These are phyloP conservation scores for Pangasianodon gigas DNA, from an alignment of 2,113 vertebrate genomes.

Conservation along the genomic window DNA sequence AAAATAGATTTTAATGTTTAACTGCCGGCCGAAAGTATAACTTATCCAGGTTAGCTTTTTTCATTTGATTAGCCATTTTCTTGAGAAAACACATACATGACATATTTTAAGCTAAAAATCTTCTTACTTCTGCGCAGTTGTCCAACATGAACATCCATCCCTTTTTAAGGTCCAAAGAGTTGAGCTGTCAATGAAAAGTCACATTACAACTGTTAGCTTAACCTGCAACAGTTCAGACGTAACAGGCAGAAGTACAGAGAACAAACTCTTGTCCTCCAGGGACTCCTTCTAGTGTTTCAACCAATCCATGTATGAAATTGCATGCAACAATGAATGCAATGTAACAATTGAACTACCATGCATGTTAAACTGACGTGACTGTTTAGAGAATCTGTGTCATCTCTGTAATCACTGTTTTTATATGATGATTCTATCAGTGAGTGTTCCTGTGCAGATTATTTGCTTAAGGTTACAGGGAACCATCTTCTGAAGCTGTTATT, in stretches of 20 bases:
- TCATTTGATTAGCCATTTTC: not conserved
- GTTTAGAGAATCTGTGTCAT: not conserved
- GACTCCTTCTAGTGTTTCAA: not conserved
- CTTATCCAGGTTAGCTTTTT: too few relatives aligned
- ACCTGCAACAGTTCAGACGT: not conserved
- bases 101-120: not conserved
- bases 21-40: too few relatives aligned
- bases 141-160: constrained; percentile 77
- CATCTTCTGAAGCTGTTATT: too few relatives aligned
- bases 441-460: not conserved
- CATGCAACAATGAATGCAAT: too few relatives aligned
- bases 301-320: not conserved
- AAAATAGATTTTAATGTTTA: too few relatives aligned
- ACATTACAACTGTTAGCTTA: constrained; percentile 34
- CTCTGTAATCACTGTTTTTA: not conserved
- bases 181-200: constrained; percentile 57
- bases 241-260: not conserved
- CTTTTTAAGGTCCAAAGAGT: constrained; percentile 61
- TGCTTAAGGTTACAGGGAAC: not conserved
- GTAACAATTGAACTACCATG: not conserved
- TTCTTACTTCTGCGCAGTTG: constrained; percentile 70
- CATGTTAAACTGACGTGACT: not conserved
- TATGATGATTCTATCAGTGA: not conserved
- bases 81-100: not conserved
- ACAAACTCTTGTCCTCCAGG: not conserved